Evolutionary conservation across 1,140 invertebrate genomes (phyloP), one percentile per base, ranked within the genome.

Genomic region (Drosophila santomea): DNA sequence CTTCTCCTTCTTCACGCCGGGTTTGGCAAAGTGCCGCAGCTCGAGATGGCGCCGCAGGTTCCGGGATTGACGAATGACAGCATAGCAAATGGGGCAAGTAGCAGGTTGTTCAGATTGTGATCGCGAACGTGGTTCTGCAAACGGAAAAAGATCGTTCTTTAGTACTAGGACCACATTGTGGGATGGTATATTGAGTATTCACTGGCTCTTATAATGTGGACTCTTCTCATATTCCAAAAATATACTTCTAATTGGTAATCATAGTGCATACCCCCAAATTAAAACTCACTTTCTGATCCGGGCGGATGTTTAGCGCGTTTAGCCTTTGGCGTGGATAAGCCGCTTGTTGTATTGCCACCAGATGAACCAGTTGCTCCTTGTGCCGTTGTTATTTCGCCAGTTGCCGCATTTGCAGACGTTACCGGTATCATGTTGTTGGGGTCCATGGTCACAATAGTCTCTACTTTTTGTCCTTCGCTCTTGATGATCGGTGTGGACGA

Each of bases 101-200:
- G 94, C 94, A 28, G 94, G 94, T 91, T 94, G 94, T 83, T 95
- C 94, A 15, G 94, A 95, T 57, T 94, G 94, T 36, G 94, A 94
- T 47, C 94, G 93, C 43, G 93, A 92, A 80, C 94, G 93, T 6
- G 93, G 89, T 75, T 92, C 90, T 92, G 60, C 1, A 68, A 52
- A 39, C 2, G 35, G 25, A 0, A 11, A 35, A 43, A 6, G 8
- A 10, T 32, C 0, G 11, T 10, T 14, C 8, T 15, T 25, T 15
- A 23, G 15, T 15, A 51, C 8, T 10, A 4, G 15, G 23, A 28
- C 36, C 4, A 35, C 5, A 15, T 11, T 32, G 28, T 17, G 4
- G n/a, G 3, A 23, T 25, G 5, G 12, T 32, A 32, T 1, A 32
- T 32, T 10, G 2, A 10, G 7, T 32, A 32, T 32, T 25, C 8